These are phyloP conservation scores for Agrilus planipennis DNA, from an alignment of 1,140 invertebrate species.

Conservation along the genomic window DNA sequence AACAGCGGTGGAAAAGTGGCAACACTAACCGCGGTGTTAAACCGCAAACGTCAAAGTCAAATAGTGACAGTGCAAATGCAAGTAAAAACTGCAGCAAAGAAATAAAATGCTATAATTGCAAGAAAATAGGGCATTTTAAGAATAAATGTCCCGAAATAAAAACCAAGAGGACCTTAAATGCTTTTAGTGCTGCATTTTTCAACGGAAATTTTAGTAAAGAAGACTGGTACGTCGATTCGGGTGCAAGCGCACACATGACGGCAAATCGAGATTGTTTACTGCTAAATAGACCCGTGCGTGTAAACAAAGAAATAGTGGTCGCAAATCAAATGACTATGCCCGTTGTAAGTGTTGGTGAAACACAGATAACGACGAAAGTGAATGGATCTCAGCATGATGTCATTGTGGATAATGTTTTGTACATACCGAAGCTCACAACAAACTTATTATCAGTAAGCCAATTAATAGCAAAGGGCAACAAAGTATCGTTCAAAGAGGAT, in stretches of 20 bases:
- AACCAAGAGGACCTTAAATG: too few relatives aligned
- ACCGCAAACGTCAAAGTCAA: too few relatives aligned
- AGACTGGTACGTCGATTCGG: slow-evolving; percentile 14
- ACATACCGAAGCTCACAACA: slow-evolving; percentile 17
- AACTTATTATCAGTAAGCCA: slow-evolving; percentile 18
- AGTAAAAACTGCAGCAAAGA: background rate
- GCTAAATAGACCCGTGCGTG: too few relatives aligned
- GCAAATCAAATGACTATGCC: too few relatives aligned
- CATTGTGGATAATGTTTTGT: slow-evolving; percentile 14
- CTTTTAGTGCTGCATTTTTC: too few relatives aligned
- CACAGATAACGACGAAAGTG: too few relatives aligned
- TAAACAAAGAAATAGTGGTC: too few relatives aligned
- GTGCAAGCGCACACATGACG: background rate
- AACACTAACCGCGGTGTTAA: too few relatives aligned
- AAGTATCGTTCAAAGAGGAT: slow-evolving; percentile 14
- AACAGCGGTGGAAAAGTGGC: too few relatives aligned
- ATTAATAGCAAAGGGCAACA: slow-evolving; percentile 17
- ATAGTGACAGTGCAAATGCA: background rate
- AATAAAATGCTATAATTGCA: slow-evolving; percentile 1
- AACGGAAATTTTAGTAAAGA: too few relatives aligned
- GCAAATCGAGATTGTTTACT: background rate
- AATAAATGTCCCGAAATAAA: slow-evolving; percentile 1
- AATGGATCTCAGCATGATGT: too few relatives aligned
- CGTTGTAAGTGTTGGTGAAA: too few relatives aligned
- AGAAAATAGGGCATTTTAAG: background rate